These are phyloP conservation scores for Polydrusus tereticollis DNA, from an alignment of 2,888 invertebrate species.

Conservation along the genomic window DNA sequence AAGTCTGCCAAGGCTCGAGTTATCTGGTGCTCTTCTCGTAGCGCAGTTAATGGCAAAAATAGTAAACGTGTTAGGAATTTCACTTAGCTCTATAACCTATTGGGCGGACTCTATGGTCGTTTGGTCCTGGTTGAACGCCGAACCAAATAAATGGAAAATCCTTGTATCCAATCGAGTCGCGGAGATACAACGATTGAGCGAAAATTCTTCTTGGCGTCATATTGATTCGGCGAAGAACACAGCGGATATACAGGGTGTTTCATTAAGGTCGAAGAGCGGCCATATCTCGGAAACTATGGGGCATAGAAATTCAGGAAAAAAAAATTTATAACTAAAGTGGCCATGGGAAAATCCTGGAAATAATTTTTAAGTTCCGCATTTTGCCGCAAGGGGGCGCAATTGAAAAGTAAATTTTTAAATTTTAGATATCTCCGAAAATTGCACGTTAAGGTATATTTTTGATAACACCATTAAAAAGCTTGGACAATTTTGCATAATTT, in stretches of 20 bases:
- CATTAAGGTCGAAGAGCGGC: no score
- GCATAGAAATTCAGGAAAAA: no score
- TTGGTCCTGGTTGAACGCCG: conserved; percentile 35
- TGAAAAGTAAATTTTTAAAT: no score
- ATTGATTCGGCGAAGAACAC: conserved; percentile 40
- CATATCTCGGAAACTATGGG: no score
- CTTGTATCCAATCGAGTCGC: conserved; percentile 40
- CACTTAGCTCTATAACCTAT: neutral
- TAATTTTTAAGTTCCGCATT: no score
- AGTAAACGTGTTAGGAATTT: neutral
- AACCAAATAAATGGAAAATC: conserved; percentile 25
- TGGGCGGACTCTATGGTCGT: conserved; percentile 45
- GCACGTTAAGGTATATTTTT: no score
- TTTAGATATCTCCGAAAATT: no score
- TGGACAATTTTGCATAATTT: no score
- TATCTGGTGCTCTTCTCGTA: conserved; percentile 43
- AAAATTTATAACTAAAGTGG: no score
- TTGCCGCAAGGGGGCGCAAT: no score
- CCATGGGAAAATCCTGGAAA: no score
- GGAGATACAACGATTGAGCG: conserved; percentile 29
- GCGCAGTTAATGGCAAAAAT: conserved; percentile 33
- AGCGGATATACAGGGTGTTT: conserved; percentile 36
- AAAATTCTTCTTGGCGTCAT: conserved; percentile 27
- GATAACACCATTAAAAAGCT: no score
- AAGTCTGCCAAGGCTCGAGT: conserved; percentile 44